Evolutionary conservation across 2,888 invertebrate species (phyloP).

Genomic region (Selenia dentaria): DNA sequence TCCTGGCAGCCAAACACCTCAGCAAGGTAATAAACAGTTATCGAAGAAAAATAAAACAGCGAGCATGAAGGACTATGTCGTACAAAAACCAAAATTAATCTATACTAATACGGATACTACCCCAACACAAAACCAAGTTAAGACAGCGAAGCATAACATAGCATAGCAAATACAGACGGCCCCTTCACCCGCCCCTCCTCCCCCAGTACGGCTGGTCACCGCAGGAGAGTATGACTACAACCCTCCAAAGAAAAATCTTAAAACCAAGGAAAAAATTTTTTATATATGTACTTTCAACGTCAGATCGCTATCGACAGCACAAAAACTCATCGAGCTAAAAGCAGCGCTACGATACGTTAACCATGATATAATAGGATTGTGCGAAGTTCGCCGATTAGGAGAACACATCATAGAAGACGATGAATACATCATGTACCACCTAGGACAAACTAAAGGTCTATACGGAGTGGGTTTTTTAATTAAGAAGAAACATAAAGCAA

Average conservation of each 20-base stretch:
- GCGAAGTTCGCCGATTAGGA: not conserved
- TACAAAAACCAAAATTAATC: no score
- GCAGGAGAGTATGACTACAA: not conserved
- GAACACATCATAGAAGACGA: not conserved
- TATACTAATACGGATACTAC: no score
- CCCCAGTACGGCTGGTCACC: not conserved
- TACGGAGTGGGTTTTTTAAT: not conserved
- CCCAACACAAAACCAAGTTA: no score
- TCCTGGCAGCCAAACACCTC: no score
- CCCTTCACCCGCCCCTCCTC: no score
- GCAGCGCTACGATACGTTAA: not conserved
- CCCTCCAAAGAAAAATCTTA: not conserved
- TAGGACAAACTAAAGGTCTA: not conserved
- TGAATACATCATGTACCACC: not conserved
- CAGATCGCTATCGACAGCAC: not conserved
- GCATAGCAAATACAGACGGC: no score
- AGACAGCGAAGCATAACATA: no score
- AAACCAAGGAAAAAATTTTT: not conserved
- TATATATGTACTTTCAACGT: not conserved
- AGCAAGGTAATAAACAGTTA: no score
- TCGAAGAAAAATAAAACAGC: no score
- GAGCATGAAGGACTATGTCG: no score
- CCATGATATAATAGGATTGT: not conserved
- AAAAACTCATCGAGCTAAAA: not conserved
- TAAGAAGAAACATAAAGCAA: not conserved